Evolutionary conservation across 30 jellyfish, hydroid and myxozoan species (phyloP), one percentile per base, ranked within the genome.

Genomic region (Chironex yamaguchii): DNA sequence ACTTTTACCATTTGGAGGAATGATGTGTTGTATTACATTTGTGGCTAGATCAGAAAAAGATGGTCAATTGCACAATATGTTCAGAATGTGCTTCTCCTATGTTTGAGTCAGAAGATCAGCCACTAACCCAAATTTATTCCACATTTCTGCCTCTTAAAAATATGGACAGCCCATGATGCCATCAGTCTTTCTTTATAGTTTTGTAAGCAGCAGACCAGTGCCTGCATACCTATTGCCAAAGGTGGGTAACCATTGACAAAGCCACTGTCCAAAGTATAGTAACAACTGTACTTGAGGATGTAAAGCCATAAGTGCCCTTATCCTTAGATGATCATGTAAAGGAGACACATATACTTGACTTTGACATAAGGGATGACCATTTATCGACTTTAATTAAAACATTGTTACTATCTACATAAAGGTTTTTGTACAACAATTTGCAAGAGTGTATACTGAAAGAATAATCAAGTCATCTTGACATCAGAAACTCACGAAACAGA

Each of bases 11-110:
- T 6, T 12, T 76, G 84, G 89, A 51, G 53, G 33, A 20, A 51
- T 50, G 84, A 76, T 53, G 89, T 62, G 13, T 14, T 76, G 32
- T 50, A 13, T 27, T 76, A 76, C 84, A 76, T 53, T 20, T 26
- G 65, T 52, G 89, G 89, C 3, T 51, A 4, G 51, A 76, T 52
- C 12, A 65, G 84, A 1, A 53, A 65, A 28, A 73, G 23, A 2
- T 2, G 49, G 36, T 29, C 24, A 52, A 21, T 12, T 35, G 6
- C 74, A 35, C 34, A 54, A 72, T 35, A 48, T 72, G 86, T 51
- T 76, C 81, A 22, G 48, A 48, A 4, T 72, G 82, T 49, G 76
- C 86, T 25, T 30, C 76, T 2, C 36, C 86, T 35, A 27, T 72
- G 14, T 68, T 30, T 68, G 25, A 68, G 58, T 31, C 73, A 58